phyloP scores from a whole-genome alignment of 2,888 invertebrate genomes.

The Xestia sexstrigata region DNA sequence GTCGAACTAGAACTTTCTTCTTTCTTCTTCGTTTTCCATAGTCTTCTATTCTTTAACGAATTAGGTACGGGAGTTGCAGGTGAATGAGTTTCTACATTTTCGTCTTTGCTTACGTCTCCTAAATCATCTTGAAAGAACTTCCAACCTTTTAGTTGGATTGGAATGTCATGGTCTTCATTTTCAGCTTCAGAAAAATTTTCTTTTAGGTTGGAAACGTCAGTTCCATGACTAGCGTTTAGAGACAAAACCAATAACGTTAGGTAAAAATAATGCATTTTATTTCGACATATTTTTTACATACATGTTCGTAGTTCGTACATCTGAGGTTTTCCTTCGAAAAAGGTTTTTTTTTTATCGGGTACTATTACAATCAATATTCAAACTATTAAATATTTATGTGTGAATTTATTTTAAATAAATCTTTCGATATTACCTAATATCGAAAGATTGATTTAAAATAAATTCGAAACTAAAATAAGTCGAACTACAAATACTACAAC shows the following conservation, averaged over 20 bases:
- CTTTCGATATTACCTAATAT: too few species aligned
- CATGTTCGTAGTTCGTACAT: slow-evolving; percentile 4
- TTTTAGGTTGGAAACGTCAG: slow-evolving; percentile 57
- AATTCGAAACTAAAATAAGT: too few species aligned
- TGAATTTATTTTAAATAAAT: slow-evolving; percentile 33
- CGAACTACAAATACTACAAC: too few species aligned
- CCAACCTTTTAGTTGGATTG: neutral
- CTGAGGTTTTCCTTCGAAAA: slow-evolving; percentile 6
- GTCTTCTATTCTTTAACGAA: slow-evolving; percentile 52
- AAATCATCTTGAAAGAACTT: slow-evolving; percentile 4
- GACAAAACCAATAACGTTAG: slow-evolving; percentile 38
- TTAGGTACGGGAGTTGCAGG: slow-evolving; percentile 74
- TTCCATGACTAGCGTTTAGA: slow-evolving; percentile 56
- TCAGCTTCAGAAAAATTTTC: slow-evolving; percentile 47
- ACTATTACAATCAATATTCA: slow-evolving; percentile 32
- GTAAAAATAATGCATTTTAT: slow-evolving; percentile 70
- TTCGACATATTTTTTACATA: slow-evolving; percentile 60
- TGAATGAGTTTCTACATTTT: slow-evolving; percentile 44
- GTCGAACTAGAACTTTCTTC: accelerated
- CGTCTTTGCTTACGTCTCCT: neutral
- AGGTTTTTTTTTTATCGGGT: slow-evolving; percentile 32
- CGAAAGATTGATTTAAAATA: too few species aligned
- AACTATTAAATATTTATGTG: slow-evolving; percentile 58
- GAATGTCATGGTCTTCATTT: neutral
- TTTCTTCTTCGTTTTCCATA: neutral